phyloP scores from a whole-genome alignment of 1,140 invertebrate genomes.

The Rhagoletis pomonella region DNA sequence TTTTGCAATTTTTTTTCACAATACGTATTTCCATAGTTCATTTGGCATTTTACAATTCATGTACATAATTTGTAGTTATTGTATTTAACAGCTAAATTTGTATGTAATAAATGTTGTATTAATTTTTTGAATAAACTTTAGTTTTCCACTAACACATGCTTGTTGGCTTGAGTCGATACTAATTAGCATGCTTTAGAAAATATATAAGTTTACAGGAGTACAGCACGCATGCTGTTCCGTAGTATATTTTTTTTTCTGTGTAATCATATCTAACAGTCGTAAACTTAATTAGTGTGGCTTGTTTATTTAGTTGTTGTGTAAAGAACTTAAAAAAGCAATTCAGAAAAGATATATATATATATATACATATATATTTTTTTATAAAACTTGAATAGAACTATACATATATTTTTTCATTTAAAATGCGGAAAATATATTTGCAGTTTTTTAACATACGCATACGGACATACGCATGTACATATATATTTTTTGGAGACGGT shows the following conservation, averaged over 20 bases:
- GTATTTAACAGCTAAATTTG: conserved; percentile 1
- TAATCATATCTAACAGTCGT: neutral
- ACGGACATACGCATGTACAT: neutral
- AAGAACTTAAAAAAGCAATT: conserved; percentile 44
- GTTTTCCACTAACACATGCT: too few relatives aligned
- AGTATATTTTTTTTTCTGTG: neutral
- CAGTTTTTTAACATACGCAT: neutral
- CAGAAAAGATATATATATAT: neutral
- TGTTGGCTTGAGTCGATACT: too few relatives aligned
- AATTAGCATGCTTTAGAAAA: too few relatives aligned
- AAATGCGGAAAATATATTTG: neutral
- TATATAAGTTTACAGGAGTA: too few relatives aligned
- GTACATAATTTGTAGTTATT: conserved; percentile 27
- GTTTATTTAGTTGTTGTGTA: conserved; percentile 21
- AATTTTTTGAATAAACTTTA: too few relatives aligned
- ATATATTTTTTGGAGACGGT: neutral
- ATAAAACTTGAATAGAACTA: too few relatives aligned
- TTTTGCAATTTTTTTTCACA: conserved; percentile 19
- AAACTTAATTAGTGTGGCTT: neutral
- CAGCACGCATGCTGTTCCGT: neutral
- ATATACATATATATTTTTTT: too few relatives aligned
- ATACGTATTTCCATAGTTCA: conserved; percentile 20
- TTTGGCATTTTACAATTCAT: conserved; percentile 50
- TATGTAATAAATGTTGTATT: neutral
- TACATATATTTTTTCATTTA: neutral